Percentiles rank a stretch among this genome's conserved stretches.
Evolutionary conservation across 1,140 invertebrate species (phyloP).

Genomic region (Solenopsis invicta): DNA sequence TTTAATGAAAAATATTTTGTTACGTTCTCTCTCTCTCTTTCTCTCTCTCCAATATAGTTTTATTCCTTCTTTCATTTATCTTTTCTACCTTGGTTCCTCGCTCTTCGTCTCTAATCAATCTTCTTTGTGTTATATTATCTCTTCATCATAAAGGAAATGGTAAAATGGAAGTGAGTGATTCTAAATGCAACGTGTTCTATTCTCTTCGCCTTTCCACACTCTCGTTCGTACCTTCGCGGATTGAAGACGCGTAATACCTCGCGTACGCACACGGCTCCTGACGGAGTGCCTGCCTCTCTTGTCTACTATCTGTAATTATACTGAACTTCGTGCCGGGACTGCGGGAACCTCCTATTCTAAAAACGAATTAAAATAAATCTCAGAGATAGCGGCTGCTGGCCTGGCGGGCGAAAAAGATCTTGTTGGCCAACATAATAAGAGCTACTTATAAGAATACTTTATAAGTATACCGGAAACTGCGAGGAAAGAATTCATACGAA

Average conservation of each 20-base stretch:
- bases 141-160: not conserved
- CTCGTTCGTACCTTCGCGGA: not conserved
- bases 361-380: constrained; percentile 73
- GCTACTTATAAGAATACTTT: constrained; percentile 52
- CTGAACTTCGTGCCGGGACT: constrained; percentile 65
- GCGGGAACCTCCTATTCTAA: constrained; percentile 44
- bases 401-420: constrained; percentile 38
- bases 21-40: not conserved
- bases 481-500: not conserved
- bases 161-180: constrained; percentile 8
- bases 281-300: constrained; percentile 41
- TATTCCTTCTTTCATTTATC: not conserved
- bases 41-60: not conserved
- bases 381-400: constrained; percentile 41
- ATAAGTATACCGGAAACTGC: not conserved
- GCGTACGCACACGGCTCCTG: constrained; percentile 36
- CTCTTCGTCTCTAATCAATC: constrained; percentile 8
- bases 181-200: constrained; percentile 19
- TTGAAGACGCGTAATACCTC: constrained; percentile 48
- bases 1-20: constrained; percentile 68
- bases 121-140: constrained; percentile 19
- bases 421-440: constrained; percentile 47
- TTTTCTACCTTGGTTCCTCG: not conserved
- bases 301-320: constrained; percentile 69
- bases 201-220: not conserved